Evolutionary conservation across 2,797 vertebrate species (phyloP).

Genomic region (Lophura swinhoii): DNA sequence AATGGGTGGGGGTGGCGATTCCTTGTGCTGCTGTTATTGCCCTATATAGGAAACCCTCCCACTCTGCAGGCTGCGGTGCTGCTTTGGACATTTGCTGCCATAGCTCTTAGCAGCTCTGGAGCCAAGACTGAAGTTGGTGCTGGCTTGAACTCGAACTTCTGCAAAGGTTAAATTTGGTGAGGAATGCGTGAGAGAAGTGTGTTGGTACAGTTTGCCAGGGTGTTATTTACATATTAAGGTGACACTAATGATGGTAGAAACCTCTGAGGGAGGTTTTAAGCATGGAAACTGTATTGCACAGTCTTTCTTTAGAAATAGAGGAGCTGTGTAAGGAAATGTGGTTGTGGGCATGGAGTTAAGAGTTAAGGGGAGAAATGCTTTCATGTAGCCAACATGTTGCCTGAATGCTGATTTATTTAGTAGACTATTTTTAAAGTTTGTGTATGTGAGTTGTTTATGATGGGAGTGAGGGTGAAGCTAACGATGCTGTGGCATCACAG

Average conservation of each 20-base stretch:
- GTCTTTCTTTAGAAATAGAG: neutral
- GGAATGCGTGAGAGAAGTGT: rapidly evolving
- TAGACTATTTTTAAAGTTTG: neutral
- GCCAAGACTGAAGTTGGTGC: neutral
- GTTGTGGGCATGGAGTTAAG: neutral
- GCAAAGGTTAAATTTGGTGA: neutral
- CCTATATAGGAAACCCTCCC: neutral
- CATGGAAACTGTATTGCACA: constrained; percentile 11
- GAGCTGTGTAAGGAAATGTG: neutral
- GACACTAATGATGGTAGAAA: constrained; percentile 10
- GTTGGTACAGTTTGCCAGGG: neutral
- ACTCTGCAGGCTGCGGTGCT: neutral
- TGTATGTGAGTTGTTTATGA: neutral
- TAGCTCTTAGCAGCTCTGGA: neutral
- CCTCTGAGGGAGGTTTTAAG: neutral
- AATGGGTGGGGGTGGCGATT: constrained; percentile 36
- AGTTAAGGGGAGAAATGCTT: neutral
- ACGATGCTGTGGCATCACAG: neutral
- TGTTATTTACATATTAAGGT: neutral
- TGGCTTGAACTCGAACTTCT: neutral
- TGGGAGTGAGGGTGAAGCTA: neutral
- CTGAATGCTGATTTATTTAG: neutral
- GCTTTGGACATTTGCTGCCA: neutral
- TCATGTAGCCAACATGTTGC: neutral
- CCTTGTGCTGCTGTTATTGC: neutral